Evolutionary conservation across 2,113 vertebrate genomes (phyloP), one percentile per base, ranked within the genome.

Genomic region (Bos javanicus): DNA sequence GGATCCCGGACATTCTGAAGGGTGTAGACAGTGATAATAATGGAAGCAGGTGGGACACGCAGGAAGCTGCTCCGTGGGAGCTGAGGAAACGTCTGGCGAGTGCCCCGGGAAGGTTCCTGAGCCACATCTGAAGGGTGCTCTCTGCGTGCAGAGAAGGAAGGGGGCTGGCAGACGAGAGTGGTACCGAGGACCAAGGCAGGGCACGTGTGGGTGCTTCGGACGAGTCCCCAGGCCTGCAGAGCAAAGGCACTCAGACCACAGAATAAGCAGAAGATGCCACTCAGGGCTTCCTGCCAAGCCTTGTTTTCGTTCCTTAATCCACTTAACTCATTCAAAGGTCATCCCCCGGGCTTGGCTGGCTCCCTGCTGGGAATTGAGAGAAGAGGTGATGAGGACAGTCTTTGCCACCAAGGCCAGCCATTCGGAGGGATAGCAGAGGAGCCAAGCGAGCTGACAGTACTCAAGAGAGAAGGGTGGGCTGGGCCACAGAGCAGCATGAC

Each of bases 101-200:
- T 10, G 56, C 33, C 33, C 52, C 0, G 2, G 56, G 52, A 60
- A 80, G 89, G 56, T 62, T 46, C 56, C 15, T 3, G 76, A 62
- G 76, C 56, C 0, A 0, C 33, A 7, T 52, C 46, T 56, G 76
- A 50, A 28, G 33, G 74, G 43, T 60, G 74, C 33, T 36, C 0
- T 57, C 52, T 57, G 16, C 2, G 0, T 9, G 23, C 56, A 36
- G 56, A 52, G 89, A 28, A 59, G 50, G 81, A 21, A 8, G 36
- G 81, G 28, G 33, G 43, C 67, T 62, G 67, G 46, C 12, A 3
- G 83, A 28, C 4, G 3, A 48, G 13, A 25, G 30, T 6, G 3
- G n/a, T 54, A 5, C 67, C 7, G 25, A 7, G 1, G 88, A 30
- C 46, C 57, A 36, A 36, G 2, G 3, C n/a, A 6, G 6, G 39